Base-by-base conservation (phyloP, 2,888 invertebrate genomes). In the Dasysyrphus tricinctus region DNA sequence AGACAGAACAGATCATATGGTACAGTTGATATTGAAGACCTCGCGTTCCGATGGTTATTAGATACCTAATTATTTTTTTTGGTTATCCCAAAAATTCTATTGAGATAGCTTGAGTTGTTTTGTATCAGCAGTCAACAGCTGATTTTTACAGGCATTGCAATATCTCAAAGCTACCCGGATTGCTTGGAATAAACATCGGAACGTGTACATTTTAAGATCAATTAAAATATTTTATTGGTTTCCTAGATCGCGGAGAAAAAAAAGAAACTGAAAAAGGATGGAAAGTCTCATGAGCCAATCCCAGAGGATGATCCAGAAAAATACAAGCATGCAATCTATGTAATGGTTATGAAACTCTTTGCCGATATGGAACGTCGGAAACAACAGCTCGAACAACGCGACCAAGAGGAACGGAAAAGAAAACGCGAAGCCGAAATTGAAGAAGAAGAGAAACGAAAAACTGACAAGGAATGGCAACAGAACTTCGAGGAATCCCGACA, bases 401-500 rank as follows among this genome's bases (percentile, higher is more conserved):
- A 98, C 90, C 96, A 97, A 93, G 98, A 98, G 91, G 98, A 98
- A 90, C 94, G 98, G 73, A 98, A 98, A 92, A 93, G 99, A 59
- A 98, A 98, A 93, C 94, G 98, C 9, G 98, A 99, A 92, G 96
- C 97, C 19, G 98, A 98, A 94, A 96, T 98, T 70, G 97, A 97
- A 82, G 97, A 97, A 75, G 98, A 98, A 90, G 98, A 98, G 90
- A 96, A 96, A 90, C 94, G 96, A 81, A 96, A 97, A 82, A 93
- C 97, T 63, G 98, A 99, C 90, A 97, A 97, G 89, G 99, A 99
- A 92, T 99, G 98, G 98, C 97, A 98, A 88, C 98, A 98, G 91
- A 99, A 99, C 93, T 99, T 98, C 93, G 99, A 99, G 94, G 98
- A 98, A 93, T 98, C 98, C 56, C 94, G 98, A 87, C 97, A 98